Base-by-base conservation (phyloP, 2,113 vertebrate genomes). In the Quiscalus mexicanus region DNA sequence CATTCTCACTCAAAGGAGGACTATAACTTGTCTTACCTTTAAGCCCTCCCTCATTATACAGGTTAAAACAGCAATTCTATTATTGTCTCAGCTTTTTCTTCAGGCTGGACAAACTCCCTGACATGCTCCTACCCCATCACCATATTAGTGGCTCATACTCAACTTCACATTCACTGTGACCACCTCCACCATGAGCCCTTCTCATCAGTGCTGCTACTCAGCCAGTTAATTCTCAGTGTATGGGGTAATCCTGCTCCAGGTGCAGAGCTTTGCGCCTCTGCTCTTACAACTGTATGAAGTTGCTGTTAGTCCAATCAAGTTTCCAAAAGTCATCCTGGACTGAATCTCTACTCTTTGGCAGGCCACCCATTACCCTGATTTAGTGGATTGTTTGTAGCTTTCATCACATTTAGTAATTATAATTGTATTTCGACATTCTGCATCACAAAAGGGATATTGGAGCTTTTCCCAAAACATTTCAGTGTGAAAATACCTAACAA, bases 361-460 rank as follows among this genome's bases (percentile, higher is more conserved):
- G 47, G n/a, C 15, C 25, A 69, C 1, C 0, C 3, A 12, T 60
- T 58, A 42, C 6, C 4, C 7, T 6, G 31, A 6, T 62, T 76
- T 80, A 53, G 17, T 35, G 17, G 22, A 27, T 20, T 73, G 25
- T 49, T 53, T 58, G 37, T 37, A 74, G 12, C 58, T 81, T 84
- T 81, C n/a, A 62, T 23, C 63, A 37, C 45, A 31, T 53, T 88
- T 59, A 55, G 23, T 63, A 77, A 64, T 52, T 60, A 23, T 77
- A 84, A 62, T 23, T 11, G 5, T 30, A 6, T 62, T 53, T 65
- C 86, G 71, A 39, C 60, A 63, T 28, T 31, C 18, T 31, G 15
- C 14, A 73, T 69, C 33, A 56, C n/a, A 31, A 76, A 73, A 76
- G 5, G 14, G 31, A 33, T 77, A 77, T 6, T 73, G 39, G 59